Percentiles rank a stretch among this genome's conserved stretches.
Conservation (phyloP, 1,140 invertebrate genomes). For the Solenopsis invicta region DNA sequence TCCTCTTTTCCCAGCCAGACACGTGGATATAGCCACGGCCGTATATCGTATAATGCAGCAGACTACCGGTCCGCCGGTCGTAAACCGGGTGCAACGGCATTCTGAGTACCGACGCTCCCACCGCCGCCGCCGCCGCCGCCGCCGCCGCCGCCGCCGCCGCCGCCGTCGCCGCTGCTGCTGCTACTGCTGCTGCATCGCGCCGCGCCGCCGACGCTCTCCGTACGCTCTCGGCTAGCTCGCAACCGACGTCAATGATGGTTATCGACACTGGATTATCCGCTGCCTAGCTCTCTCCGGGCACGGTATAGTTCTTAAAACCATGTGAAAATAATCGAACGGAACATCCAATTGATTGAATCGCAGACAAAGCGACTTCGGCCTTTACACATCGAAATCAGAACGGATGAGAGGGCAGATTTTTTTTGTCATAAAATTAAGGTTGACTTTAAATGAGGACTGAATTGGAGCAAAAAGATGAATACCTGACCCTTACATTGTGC, state of each 20-base stretch:
- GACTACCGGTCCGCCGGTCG: constrained; percentile 81
- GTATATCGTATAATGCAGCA: constrained; percentile 84
- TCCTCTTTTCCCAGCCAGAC: constrained; percentile 73
- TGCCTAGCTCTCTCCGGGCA: background rate
- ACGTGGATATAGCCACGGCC: constrained; percentile 79
- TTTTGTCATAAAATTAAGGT: constrained; percentile 5
- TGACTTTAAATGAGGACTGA: background rate
- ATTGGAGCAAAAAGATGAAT: background rate
- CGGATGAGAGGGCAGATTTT: background rate
- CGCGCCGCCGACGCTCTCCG: constrained; percentile 7
- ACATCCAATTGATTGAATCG: background rate
- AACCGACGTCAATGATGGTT: constrained; percentile 50
- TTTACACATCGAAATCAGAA: background rate
- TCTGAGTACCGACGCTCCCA: constrained; percentile 65
- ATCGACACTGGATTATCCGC: constrained; percentile 42
- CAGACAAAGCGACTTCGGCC: background rate
- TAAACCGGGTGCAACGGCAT: constrained; percentile 78
- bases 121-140: constrained; percentile 27
- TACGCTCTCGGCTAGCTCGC: background rate
- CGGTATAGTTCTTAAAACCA: constrained; percentile 20
- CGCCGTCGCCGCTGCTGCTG: no score
- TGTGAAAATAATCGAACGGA: constrained; percentile 20
- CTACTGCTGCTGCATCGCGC: no score
- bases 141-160: background rate
- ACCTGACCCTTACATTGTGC: background rate